These are phyloP conservation scores for Macroramphosus scolopax DNA, from an alignment of 2,797 vertebrate genomes.

Conservation along the genomic window DNA sequence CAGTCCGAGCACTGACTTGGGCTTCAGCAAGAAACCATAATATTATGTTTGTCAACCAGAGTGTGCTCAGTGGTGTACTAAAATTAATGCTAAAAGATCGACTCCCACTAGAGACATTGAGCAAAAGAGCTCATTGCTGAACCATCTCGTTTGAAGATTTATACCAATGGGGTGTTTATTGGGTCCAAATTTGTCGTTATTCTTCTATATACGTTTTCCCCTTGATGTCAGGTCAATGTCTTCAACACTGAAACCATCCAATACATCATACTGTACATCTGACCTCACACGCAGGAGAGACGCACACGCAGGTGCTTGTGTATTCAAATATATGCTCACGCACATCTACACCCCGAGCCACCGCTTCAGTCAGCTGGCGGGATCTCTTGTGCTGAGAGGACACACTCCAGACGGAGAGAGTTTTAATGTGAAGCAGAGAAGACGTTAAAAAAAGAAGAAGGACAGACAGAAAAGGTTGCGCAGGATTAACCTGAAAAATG, in stretches of 20 bases:
- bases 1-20: slow-evolving; percentile 44
- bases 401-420: slow-evolving; percentile 65
- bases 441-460: background rate
- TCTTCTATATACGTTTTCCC: slow-evolving; percentile 30
- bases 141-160: slow-evolving; percentile 17
- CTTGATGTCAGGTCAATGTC: slow-evolving; percentile 33
- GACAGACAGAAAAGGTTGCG: slow-evolving; percentile 22
- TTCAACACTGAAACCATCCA: slow-evolving; percentile 11
- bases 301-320: slow-evolving; percentile 49
- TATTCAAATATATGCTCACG: slow-evolving; percentile 57
- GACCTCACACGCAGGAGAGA: slow-evolving; percentile 44
- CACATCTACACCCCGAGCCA: slow-evolving; percentile 47
- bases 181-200: slow-evolving; percentile 14
- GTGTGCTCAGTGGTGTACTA: slow-evolving; percentile 59
- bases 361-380: slow-evolving; percentile 46
- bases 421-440: slow-evolving; percentile 26
- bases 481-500: slow-evolving; percentile 43
- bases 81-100: slow-evolving; percentile 69
- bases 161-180: slow-evolving; percentile 17
- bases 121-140: slow-evolving; percentile 19
- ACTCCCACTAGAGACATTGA: slow-evolving; percentile 55
- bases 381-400: slow-evolving; percentile 51
- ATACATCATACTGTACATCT: slow-evolving; percentile 55
- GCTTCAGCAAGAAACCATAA: slow-evolving; percentile 70
- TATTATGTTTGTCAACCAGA: slow-evolving; percentile 78